Percentiles rank a stretch among this genome's conserved stretches.
Conservation (phyloP, 2,797 vertebrate genomes). For the Xenentodon cancila region DNA sequence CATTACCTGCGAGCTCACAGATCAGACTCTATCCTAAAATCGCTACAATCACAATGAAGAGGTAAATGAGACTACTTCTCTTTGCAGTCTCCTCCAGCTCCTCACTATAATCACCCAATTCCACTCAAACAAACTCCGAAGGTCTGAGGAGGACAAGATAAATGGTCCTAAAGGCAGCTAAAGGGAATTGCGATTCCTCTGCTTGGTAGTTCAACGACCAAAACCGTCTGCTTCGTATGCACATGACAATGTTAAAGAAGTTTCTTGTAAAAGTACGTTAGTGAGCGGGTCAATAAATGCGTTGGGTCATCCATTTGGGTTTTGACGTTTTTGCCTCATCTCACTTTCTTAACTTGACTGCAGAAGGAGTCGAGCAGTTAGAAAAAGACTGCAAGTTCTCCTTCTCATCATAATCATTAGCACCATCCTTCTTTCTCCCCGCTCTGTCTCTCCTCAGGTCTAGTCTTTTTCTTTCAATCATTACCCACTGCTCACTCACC, state of each 20-base stretch:
- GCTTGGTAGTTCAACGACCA: too few species aligned
- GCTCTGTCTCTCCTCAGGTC: conserved; percentile 25
- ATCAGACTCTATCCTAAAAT: neutral
- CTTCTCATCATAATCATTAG: conserved; percentile 35
- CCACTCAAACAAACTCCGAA: neutral
- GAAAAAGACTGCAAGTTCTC: conserved; percentile 16
- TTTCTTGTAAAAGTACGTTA: too few species aligned
- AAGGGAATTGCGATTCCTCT: too few species aligned
- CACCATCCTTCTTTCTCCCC: conserved; percentile 27
- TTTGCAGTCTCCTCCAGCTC: too few species aligned
- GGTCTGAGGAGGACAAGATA: neutral
- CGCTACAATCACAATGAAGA: neutral
- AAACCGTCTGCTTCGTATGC: too few species aligned
- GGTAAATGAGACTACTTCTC: neutral
- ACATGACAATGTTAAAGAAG: too few species aligned
- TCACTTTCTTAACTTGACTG: conserved; percentile 13
- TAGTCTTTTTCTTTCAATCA: conserved; percentile 48
- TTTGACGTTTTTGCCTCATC: conserved; percentile 25
- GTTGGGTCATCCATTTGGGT: conserved; percentile 13
- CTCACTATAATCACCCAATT: neutral
- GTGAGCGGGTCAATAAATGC: too few species aligned
- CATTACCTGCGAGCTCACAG: too few species aligned
- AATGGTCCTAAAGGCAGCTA: neutral
- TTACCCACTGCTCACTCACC: conserved; percentile 56
- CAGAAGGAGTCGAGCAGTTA: conserved; percentile 24